These are phyloP conservation scores for Lordiphosa mommai DNA, from an alignment of 1,140 invertebrate species.

Conservation along the genomic window DNA sequence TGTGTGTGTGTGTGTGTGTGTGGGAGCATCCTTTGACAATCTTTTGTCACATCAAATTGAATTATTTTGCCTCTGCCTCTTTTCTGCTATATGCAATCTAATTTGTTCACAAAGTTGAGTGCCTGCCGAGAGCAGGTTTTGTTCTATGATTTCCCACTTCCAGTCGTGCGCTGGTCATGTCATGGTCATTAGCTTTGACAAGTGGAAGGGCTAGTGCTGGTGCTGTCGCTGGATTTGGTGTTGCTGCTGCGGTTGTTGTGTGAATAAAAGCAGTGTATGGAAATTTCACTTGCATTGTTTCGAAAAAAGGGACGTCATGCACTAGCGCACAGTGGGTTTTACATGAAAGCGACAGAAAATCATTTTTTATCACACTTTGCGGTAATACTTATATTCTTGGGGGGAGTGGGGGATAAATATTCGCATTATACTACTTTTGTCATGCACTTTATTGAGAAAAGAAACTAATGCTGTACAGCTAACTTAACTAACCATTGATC, in stretches of 20 bases:
- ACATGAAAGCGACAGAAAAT: background rate
- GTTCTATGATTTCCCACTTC: background rate
- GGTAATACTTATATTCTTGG: too few relatives aligned
- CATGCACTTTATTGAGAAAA: too few relatives aligned
- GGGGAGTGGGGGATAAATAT: too few relatives aligned
- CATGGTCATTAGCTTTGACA: conserved; percentile 34
- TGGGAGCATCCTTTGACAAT: conserved; percentile 12
- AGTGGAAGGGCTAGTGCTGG: background rate
- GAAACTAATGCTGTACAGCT: too few relatives aligned
- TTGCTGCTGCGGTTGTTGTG: conserved; percentile 2
- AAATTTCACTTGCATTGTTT: conserved; percentile 1
- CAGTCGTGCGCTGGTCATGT: conserved; percentile 24
- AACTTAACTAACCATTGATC: too few relatives aligned
- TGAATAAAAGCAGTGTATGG: background rate
- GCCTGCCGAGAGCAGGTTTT: background rate
- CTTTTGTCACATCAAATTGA: conserved; percentile 37
- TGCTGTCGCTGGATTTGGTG: background rate
- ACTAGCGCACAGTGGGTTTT: background rate
- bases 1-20: conserved; percentile 2
- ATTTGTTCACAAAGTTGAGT: conserved; percentile 35
- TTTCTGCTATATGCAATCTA: conserved; percentile 34
- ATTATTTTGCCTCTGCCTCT: conserved; percentile 23
- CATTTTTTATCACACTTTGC: too few relatives aligned
- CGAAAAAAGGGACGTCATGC: conserved; percentile 1
- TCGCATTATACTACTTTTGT: too few relatives aligned